These are phyloP conservation scores for Tringa solitaria DNA, from an alignment of 2,113 vertebrate species.

Conservation along the genomic window DNA sequence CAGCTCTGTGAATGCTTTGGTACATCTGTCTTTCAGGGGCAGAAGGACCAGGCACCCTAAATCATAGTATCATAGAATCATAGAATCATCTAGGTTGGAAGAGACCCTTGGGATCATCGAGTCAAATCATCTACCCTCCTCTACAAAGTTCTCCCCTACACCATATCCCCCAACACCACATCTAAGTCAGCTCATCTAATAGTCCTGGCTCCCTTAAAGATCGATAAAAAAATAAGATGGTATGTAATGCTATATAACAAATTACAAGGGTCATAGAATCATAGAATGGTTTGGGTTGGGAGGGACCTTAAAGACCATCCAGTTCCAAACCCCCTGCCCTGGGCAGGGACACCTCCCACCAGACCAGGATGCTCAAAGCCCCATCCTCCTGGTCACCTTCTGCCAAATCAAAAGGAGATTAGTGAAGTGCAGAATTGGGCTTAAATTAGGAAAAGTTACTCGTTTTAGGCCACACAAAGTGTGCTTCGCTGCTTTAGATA, in stretches of 20 bases:
- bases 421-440: not conserved
- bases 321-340: too few species aligned
- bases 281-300: too few species aligned
- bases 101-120: too few species aligned
- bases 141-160: too few species aligned
- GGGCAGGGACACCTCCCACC: too few species aligned
- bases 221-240: not conserved
- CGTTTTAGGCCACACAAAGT: constrained; percentile 1
- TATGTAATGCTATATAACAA: not conserved
- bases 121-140: too few species aligned
- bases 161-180: too few species aligned
- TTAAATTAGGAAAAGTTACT: not conserved
- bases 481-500: not conserved
- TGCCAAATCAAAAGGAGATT: constrained; percentile 22
- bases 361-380: too few species aligned
- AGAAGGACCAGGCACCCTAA: not conserved
- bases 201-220: not conserved
- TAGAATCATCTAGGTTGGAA: too few species aligned
- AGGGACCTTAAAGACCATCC: too few species aligned
- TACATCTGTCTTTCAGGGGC: accelerated
- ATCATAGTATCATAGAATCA: too few species aligned
- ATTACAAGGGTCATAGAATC: not conserved
- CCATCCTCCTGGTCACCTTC: not conserved
- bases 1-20: not conserved
- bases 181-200: not conserved